Evolutionary conservation across 2,113 vertebrate species (phyloP), one percentile per base, ranked within the genome.

Genomic region (Xenopus borealis): DNA sequence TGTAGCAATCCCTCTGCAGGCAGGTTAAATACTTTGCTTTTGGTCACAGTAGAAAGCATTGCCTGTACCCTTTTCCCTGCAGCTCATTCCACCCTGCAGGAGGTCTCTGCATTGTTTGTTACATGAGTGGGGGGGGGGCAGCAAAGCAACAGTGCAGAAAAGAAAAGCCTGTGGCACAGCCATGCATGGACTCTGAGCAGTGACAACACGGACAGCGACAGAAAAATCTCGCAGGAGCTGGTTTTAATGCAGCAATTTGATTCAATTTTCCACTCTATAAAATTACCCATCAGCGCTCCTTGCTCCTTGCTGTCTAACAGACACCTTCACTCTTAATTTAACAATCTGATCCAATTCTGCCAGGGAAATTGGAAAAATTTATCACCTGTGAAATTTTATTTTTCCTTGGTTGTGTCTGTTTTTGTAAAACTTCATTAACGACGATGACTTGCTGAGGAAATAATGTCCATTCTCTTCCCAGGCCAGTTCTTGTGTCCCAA

Each of bases 191-290:
- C 74, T 63, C 59, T 64, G 47, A 77, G 63, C 83, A 73, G 82
- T 16, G 62, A 78, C 10, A 23, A 86, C 82, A 80, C 83, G 76
- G 85, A 80, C 87, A 64, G 82, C 80, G 81, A 73, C 45, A 86
- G 85, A 83, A 83, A 85, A 89, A 86, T 86, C 91, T 91, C 89
- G 71, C 83, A 88, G 89, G 91, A 91, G 91, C 88, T 88, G 86
- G 89, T 86, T n/a, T 95, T 94, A 92, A 92, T 92, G 94, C 92
- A 94, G 95, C 92, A 93, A 92, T 94, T 93, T 94, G 93, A 96
- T 96, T 95, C 93, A 93, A 95, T 98, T 96, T 96, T 96, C 93
- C 93, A 92, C 91, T 94, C 94, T 93, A 96, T 96, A 96, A 96
- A 96, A 94, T 92, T 93, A 92, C 91, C 93, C 94, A 94, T 94